Evolutionary conservation across 1,140 invertebrate species (phyloP).

Genomic region (Antheraea pernyi): DNA sequence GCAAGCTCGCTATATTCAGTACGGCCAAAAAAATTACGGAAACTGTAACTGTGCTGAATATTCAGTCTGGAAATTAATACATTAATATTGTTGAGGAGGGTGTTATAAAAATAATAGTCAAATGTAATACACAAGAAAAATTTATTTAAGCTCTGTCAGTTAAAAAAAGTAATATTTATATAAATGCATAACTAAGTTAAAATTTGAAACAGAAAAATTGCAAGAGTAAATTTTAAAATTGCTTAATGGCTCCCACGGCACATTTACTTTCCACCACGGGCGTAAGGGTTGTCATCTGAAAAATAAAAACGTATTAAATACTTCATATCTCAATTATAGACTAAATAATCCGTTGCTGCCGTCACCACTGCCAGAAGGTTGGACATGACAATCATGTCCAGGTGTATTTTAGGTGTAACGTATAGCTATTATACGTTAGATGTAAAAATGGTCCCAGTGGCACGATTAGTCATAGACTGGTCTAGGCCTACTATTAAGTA

Average conservation of each 20-base stretch:
- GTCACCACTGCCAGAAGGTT: too few species aligned
- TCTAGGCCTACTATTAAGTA: too few species aligned
- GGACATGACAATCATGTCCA: too few species aligned
- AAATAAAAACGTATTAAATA: background rate
- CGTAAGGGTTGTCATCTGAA: slow-evolving; percentile 7
- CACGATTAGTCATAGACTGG: too few species aligned
- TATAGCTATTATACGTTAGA: too few species aligned
- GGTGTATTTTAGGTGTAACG: too few species aligned
- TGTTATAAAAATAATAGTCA: background rate
- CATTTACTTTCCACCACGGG: slow-evolving; percentile 12
- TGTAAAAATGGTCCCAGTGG: too few species aligned
- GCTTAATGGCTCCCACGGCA: background rate
- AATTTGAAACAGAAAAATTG: background rate
- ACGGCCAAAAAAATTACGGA: too few species aligned
- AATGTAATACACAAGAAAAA: background rate
- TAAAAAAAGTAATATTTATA: background rate
- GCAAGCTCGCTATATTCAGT: too few species aligned
- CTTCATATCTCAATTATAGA: too few species aligned
- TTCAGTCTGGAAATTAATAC: background rate
- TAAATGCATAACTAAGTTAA: background rate
- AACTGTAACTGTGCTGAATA: background rate
- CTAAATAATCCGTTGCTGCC: too few species aligned
- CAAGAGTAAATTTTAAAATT: background rate
- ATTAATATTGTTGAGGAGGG: too few species aligned
- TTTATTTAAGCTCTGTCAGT: background rate